Conservation (phyloP, 92 coral and sea anemone genomes). For the Epizoanthus illoricatus region DNA sequence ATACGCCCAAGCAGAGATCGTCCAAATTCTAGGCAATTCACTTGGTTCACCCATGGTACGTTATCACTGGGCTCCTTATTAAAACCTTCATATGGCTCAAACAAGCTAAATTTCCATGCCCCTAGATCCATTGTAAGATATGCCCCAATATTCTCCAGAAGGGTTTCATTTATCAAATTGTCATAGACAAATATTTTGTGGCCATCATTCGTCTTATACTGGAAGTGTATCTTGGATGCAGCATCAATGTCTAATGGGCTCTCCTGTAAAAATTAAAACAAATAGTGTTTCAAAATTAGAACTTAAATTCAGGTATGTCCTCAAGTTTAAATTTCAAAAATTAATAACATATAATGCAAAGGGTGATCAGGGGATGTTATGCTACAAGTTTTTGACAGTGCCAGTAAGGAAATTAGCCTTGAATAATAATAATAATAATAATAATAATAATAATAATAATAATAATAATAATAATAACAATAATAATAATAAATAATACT, state of each 20-base stretch:
- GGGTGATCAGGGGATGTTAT: too few species aligned
- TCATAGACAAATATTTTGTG: conserved; percentile 73
- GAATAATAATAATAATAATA: too few species aligned
- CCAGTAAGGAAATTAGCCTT: too few species aligned
- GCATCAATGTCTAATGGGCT: conserved; percentile 56
- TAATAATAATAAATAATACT: too few species aligned
- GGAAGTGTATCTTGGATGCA: conserved; percentile 57
- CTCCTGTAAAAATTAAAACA: conserved; percentile 40
- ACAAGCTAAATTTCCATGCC: conserved; percentile 79
- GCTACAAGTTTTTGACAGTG: too few species aligned
- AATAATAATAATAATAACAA: too few species aligned
- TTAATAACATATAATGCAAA: too few species aligned
- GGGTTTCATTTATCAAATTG: conserved; percentile 48
- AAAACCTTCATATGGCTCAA: conserved; percentile 85
- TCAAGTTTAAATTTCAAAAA: too few species aligned
- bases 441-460: too few species aligned
- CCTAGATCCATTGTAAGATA: conserved; percentile 63
- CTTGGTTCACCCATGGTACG: conserved; percentile 86
- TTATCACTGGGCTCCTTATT: conserved; percentile 63
- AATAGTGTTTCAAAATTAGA: not conserved
- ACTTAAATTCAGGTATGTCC: not conserved
- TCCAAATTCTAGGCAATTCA: conserved; percentile 73
- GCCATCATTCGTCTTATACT: conserved; percentile 70
- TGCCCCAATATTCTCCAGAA: conserved; percentile 43
- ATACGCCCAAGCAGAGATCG: conserved; percentile 62